Percentiles rank a stretch among this genome's conserved stretches.
These are phyloP conservation scores for Paralichthys olivaceus DNA, from an alignment of 2,113 vertebrate species.

Conservation along the genomic window DNA sequence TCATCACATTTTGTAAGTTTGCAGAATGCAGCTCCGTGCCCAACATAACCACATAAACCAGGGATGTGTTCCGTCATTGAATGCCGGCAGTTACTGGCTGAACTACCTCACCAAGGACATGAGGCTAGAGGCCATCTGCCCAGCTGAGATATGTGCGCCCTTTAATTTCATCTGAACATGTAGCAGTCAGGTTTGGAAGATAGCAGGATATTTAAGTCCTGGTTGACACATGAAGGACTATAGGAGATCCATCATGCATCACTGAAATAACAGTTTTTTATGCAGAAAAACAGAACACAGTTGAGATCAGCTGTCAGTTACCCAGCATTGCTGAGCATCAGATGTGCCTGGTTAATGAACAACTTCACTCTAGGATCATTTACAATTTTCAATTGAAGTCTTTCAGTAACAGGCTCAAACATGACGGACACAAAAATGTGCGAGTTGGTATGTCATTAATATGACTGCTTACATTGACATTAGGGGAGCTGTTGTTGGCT, in stretches of 20 bases:
- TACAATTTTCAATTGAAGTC: not conserved
- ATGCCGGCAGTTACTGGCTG: conserved; percentile 52
- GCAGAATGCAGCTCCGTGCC: conserved; percentile 42
- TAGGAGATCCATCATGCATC: not conserved
- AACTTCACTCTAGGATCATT: not conserved
- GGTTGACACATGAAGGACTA: conserved; percentile 16
- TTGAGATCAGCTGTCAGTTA: not conserved
- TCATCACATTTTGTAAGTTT: conserved; percentile 38
- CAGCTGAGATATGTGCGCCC: conserved; percentile 34
- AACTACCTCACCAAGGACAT: conserved; percentile 56
- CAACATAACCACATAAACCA: conserved; percentile 64
- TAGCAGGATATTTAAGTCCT: conserved; percentile 7
- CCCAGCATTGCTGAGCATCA: not conserved
- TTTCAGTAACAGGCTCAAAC: not conserved
- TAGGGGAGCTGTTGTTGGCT: too few relatives aligned
- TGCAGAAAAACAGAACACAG: not conserved
- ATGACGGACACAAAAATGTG: not conserved
- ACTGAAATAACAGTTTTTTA: not conserved
- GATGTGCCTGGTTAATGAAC: not conserved
- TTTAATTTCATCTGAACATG: conserved; percentile 40
- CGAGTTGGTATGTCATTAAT: not conserved
- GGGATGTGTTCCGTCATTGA: conserved; percentile 51
- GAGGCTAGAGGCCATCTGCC: conserved; percentile 40
- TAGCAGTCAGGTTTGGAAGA: not conserved
- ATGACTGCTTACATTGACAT: not conserved